Base-by-base conservation (phyloP, 2,888 invertebrate species). In the Holacanthella duospinosa region DNA sequence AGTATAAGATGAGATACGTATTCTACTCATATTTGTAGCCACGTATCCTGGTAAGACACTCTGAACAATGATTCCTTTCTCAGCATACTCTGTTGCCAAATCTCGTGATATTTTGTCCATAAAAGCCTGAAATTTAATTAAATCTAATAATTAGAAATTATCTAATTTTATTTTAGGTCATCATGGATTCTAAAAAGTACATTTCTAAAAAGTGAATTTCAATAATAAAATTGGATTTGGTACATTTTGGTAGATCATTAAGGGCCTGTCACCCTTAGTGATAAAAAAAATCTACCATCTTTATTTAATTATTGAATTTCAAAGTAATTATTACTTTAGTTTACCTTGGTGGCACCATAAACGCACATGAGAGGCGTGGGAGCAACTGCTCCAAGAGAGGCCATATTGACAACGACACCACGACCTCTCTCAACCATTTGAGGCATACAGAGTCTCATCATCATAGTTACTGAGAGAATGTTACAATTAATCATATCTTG, bases 21-120 rank as follows among this genome's bases (percentile, higher is more conserved):
- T 87, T 74, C 89, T 88, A 12, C 88, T 86, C 89, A 93, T 90
- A 75, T 93, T 93, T 0, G 93, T 92, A 26, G 90, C 89, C 0
- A 95, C 93, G 72, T 88, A 90, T 1, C 90, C 93, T 0, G 94
- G 94, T 63, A 86, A 79, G 0, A 94, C 80, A 75, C 88, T 86
- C 79, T 94, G 93, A 3, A 92, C 80, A 2, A 85, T 82, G 27
- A 92, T 84, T 1, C 89, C 89, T 53, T 82, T 79, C 44, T 83
- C 83, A 24, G 80, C 78, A 74, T 89, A 91, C 75, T 92, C 91
- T 62, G 85, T 83, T 6, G 84, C 82, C 28, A 92, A 78, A 73
- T 90, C 88, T 59, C 84, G 85, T 4, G 87, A 84, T 71, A 92
- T 84, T 77, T 91, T 91, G 60, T 86, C 85, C 16, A 91, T 86